These are phyloP conservation scores for Frankliniella fusca DNA, from an alignment of 2,888 invertebrate species.

Conservation along the genomic window DNA sequence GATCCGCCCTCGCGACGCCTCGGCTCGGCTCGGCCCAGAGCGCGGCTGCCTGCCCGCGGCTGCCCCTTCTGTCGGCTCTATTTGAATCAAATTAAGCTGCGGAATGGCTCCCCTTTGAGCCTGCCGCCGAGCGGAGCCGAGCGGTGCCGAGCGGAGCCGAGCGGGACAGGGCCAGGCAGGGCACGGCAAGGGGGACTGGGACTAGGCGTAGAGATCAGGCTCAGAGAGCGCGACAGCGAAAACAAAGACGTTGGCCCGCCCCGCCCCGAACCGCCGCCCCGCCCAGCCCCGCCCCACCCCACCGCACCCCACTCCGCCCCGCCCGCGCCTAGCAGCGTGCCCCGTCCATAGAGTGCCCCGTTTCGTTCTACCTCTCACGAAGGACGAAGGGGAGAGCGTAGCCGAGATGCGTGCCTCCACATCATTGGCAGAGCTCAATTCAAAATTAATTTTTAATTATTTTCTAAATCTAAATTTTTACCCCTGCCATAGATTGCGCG, in stretches of 20 bases:
- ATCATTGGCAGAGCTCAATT: no score
- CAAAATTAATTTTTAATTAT: no score
- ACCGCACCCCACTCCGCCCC: background rate
- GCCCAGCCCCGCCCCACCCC: background rate
- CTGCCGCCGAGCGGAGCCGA: background rate
- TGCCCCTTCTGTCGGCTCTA: constrained; percentile 23
- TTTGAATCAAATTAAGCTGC: constrained; percentile 23
- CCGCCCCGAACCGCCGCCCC: background rate
- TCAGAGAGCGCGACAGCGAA: constrained; percentile 1
- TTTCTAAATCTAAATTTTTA: no score
- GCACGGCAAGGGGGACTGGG: background rate
- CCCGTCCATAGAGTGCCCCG: no score
- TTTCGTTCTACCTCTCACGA: no score
- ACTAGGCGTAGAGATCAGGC: background rate
- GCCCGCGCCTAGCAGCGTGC: no score
- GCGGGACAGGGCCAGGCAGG: background rate
- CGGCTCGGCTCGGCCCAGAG: background rate
- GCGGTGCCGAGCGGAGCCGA: background rate
- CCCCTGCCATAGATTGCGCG: no score
- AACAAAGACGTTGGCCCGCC: background rate
- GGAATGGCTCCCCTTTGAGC: constrained; percentile 15
- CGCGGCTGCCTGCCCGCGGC: background rate
- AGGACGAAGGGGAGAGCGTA: no score
- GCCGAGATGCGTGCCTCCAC: no score
- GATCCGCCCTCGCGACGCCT: background rate